phyloP scores from a whole-genome alignment of 2,888 invertebrate species.

The Chloroclysta siterata region DNA sequence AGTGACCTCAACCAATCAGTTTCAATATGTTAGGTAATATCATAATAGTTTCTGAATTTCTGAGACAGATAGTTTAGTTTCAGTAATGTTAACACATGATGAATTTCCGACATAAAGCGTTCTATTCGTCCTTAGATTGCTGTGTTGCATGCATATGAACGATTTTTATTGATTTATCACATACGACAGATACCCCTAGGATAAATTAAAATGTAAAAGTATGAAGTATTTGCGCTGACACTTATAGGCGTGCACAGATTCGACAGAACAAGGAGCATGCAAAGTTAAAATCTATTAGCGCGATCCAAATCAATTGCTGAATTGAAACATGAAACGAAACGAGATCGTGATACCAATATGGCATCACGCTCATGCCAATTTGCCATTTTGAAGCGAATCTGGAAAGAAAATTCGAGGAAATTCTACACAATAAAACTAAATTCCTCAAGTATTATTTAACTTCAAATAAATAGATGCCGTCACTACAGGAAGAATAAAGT shows the following conservation, averaged over 20 bases:
- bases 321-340: slow-evolving; percentile 36
- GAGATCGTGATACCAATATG: slow-evolving; percentile 30
- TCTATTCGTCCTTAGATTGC: slow-evolving; percentile 16
- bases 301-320: slow-evolving; percentile 40
- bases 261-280: neutral
- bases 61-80: neutral
- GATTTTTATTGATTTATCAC: neutral
- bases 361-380: no score
- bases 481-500: slow-evolving; percentile 4
- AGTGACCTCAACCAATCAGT: neutral
- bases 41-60: neutral
- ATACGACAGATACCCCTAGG: no score
- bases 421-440: neutral
- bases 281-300: slow-evolving; percentile 26
- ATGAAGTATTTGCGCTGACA: no score
- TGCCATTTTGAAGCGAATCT: slow-evolving; percentile 35
- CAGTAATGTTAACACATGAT: slow-evolving; percentile 8
- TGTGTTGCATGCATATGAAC: slow-evolving; percentile 25
- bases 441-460: neutral
- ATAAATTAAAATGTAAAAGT: no score
- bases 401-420: slow-evolving; percentile 14
- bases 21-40: neutral
- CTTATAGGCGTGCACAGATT: no score
- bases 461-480: slow-evolving; percentile 5
- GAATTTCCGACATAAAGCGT: slow-evolving; percentile 5